Evolutionary conservation across 2,113 vertebrate species (phyloP).

Genomic region (Melanerpes formicivorus): DNA sequence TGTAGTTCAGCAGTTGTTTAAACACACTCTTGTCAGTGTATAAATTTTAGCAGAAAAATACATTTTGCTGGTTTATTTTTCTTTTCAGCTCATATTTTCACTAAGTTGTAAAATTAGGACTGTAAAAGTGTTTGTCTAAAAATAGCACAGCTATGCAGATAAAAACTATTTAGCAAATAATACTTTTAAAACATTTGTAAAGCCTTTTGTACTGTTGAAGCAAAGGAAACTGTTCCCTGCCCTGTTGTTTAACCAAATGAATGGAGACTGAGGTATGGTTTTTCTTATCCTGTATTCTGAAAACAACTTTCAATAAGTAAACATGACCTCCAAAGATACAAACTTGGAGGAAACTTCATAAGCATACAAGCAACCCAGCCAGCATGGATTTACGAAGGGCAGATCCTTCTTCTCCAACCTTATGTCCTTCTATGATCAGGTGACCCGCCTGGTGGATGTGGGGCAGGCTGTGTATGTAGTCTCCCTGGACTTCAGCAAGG

Average conservation of each 20-base stretch:
- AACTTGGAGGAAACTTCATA: neutral
- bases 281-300: neutral
- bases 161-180: neutral
- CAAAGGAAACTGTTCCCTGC: neutral
- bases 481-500: no score
- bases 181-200: neutral
- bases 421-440: no score
- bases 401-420: no score
- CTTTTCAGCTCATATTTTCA: neutral
- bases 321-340: neutral
- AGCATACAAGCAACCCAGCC: neutral
- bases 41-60: neutral
- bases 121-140: neutral
- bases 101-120: neutral
- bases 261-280: neutral
- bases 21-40: neutral
- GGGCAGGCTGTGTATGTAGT: no score
- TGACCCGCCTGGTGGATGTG: no score
- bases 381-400: no score
- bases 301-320: neutral
- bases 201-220: neutral
- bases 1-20: neutral
- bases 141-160: neutral
- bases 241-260: neutral
- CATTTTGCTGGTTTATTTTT: neutral